Evolutionary conservation across 2,888 invertebrate genomes (phyloP), one percentile per base, ranked within the genome.

Genomic region (Caenorhabditis sulstoni): DNA sequence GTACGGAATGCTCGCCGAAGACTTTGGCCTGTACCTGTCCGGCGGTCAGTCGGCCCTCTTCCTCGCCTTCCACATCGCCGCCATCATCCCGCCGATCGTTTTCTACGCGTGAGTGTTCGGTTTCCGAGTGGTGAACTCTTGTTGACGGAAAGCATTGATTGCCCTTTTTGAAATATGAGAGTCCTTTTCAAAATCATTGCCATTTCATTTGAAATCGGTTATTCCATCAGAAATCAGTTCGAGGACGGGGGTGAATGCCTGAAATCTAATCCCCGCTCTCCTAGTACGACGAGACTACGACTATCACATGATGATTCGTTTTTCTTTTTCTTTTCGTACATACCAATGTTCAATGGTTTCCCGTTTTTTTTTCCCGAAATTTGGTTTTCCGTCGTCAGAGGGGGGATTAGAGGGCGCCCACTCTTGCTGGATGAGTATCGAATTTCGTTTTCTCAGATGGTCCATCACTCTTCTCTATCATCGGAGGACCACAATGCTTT

Each of bases 1-100:
- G 22, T 88, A 89, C 45, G 88, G 88, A 35, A 89, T 88, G 88
- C 76, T 89, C 14, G 77, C 87, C n/a, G 88, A 88, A 52, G 66
- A 85, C 68, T 85, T 85, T 58, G 59, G 61, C 0, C 47, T 80
- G 0, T 88, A 88, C 61, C 66, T 88, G 41, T 81, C 81, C 0
- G 84, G 82, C 16, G 84, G 84, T 1, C 84, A 84, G 75, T 82
- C 84, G 12, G 67, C 73, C 1, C 73, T 84, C 44, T 84, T 84
- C 55, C 71, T 84, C 11, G 64, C 71, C n/a, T 87, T 88, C 67
- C 88, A 88, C 62, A 67, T 86, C 37, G 57, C 85, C 14, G 87
- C 87, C 71, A 85, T 88, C 50, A 49, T 89, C 44, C 87, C 87
- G 39, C 88, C 88, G 9, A 79, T 85, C 47, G 67, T 86, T 16